Evolutionary conservation across 2,113 vertebrate species (phyloP).

Genomic region (Indri indri): DNA sequence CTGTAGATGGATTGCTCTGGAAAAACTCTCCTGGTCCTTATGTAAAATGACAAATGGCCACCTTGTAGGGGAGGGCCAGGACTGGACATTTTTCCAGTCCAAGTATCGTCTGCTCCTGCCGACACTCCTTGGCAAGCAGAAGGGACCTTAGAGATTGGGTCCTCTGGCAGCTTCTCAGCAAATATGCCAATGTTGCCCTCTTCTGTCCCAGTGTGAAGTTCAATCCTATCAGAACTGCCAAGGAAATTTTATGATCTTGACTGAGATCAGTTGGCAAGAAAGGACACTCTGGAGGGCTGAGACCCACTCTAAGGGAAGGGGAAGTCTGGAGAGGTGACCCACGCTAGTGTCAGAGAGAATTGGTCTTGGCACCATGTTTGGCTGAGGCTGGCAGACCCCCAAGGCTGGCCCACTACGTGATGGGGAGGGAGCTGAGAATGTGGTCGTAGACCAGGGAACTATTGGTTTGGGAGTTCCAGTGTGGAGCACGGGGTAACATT

Average conservation of each 20-base stretch:
- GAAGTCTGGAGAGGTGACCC: not conserved
- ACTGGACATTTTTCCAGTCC: not conserved
- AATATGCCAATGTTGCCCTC: not conserved
- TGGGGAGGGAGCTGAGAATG: not conserved
- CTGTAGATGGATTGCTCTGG: not conserved
- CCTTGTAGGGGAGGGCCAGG: not conserved
- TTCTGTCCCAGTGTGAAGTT: not conserved
- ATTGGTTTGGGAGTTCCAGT: not conserved
- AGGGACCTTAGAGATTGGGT: not conserved
- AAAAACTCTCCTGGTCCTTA: not conserved
- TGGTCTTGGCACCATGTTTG: not conserved
- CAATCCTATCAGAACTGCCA: not conserved
- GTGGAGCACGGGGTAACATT: fast-evolving
- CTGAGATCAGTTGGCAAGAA: not conserved
- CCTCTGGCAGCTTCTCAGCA: not conserved
- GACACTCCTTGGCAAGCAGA: not conserved
- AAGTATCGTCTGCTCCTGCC: not conserved
- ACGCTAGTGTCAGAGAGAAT: not conserved
- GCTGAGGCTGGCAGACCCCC: not conserved
- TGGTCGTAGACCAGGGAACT: not conserved
- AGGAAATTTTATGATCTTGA: not conserved
- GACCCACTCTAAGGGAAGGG: not conserved
- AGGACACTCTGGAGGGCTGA: not conserved
- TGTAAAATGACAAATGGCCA: not conserved
- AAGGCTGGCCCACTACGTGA: not conserved